These are phyloP conservation scores for Ispidina lecontei DNA, from an alignment of 2,797 vertebrate species.

Conservation along the genomic window DNA sequence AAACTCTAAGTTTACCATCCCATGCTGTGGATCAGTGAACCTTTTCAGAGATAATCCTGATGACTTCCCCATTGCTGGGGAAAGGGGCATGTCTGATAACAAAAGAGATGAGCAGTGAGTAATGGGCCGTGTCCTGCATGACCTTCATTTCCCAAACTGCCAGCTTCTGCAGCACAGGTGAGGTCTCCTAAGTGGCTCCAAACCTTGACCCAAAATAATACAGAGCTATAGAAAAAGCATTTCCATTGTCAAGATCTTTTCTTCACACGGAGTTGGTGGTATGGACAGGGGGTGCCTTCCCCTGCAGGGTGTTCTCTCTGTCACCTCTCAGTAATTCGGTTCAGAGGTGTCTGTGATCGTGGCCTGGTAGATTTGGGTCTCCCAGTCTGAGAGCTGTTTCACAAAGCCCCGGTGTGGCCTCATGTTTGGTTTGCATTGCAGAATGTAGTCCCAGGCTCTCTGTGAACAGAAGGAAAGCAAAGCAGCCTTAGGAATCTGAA, in stretches of 20 bases:
- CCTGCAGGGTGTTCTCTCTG: not conserved
- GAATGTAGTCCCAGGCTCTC: slow-evolving; percentile 83
- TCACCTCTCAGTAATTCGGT: slow-evolving; percentile 72
- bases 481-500: not conserved
- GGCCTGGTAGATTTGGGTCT: slow-evolving; percentile 67
- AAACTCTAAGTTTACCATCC: not conserved
- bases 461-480: slow-evolving; percentile 62
- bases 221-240: not conserved
- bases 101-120: fast-evolving
- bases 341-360: slow-evolving; percentile 77
- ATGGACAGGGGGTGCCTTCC: not conserved
- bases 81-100: fast-evolving
- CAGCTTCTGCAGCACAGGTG: not conserved
- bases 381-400: slow-evolving; percentile 88
- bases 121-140: not conserved
- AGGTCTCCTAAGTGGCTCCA: not conserved
- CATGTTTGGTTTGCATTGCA: slow-evolving; percentile 82
- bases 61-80: not conserved
- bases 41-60: not conserved
- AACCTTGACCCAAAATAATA: not conserved
- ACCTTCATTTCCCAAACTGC: not conserved
- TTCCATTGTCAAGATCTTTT: not conserved
- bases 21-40: not conserved
- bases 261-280: fast-evolving
- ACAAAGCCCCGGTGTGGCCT: slow-evolving; percentile 85